Percentiles rank a stretch among this genome's conserved stretches.
These are phyloP conservation scores for Batillaria attramentaria DNA, from an alignment of 1,140 invertebrate species.

Conservation along the genomic window DNA sequence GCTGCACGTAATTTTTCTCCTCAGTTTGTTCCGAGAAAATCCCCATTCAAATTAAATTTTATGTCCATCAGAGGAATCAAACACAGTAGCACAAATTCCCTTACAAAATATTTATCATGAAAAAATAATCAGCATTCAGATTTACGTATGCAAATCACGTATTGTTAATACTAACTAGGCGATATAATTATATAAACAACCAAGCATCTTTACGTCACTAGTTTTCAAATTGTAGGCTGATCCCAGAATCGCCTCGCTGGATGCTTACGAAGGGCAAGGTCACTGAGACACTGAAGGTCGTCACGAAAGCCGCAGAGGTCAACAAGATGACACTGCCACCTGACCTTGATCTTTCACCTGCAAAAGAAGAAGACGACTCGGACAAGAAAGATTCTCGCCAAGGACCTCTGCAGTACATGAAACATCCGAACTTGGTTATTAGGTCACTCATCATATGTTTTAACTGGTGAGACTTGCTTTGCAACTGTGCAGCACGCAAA, in stretches of 20 bases:
- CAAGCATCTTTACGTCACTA: neutral
- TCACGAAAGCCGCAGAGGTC: neutral
- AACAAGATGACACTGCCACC: neutral
- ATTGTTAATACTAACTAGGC: neutral
- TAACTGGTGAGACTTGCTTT: slow-evolving; percentile 23
- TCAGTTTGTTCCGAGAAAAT: no score
- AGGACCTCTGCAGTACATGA: neutral
- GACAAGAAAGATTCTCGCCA: neutral
- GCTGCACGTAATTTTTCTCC: neutral
- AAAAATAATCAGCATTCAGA: neutral
- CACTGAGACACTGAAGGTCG: neutral
- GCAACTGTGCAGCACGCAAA: no score
- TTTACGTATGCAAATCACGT: neutral
- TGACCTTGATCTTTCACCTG: neutral
- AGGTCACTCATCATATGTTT: slow-evolving; percentile 13
- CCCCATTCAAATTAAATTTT: no score
- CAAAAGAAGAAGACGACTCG: neutral
- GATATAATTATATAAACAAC: neutral
- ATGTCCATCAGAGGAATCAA: neutral
- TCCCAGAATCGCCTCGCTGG: slow-evolving; percentile 13
- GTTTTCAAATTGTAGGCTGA: neutral
- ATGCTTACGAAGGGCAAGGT: neutral
- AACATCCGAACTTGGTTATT: neutral
- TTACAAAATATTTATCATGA: neutral
- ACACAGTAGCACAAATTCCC: neutral